Percentiles rank a stretch among this genome's conserved stretches.
Conservation (phyloP, 1,140 invertebrate genomes). For the Fragariocoptes setiger region DNA sequence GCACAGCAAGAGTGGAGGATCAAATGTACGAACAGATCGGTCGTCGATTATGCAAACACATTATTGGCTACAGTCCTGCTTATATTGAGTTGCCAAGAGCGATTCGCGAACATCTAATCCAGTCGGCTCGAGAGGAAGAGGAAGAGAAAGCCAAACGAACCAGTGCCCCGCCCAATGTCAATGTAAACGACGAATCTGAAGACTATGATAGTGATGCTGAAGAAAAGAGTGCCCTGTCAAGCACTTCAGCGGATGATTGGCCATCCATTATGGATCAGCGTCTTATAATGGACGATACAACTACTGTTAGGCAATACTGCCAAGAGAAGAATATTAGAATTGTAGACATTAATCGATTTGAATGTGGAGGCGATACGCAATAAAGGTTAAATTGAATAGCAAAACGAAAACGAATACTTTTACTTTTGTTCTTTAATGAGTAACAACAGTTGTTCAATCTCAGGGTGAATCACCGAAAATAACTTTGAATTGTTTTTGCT, state of each 20-base stretch:
- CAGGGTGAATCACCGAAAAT: too few relatives aligned
- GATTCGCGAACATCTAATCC: not conserved
- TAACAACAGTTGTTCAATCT: too few relatives aligned
- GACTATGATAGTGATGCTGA: not conserved
- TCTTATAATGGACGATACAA: not conserved
- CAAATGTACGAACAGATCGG: not conserved
- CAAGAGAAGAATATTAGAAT: not conserved
- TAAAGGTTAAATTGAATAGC: not conserved
- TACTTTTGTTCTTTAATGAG: too few relatives aligned
- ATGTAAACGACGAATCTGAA: too few relatives aligned
- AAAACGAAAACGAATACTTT: too few relatives aligned
- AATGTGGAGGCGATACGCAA: not conserved
- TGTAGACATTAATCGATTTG: not conserved
- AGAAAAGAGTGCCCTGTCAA: not conserved
- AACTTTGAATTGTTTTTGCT: too few relatives aligned
- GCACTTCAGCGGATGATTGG: not conserved
- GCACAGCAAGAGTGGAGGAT: not conserved
- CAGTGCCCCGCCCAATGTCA: too few relatives aligned
- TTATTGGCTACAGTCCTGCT: not conserved
- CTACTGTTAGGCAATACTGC: not conserved
- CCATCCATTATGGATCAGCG: not conserved
- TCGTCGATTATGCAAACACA: not conserved
- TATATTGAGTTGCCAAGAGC: not conserved
- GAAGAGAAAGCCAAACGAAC: too few relatives aligned
- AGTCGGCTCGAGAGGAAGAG: not conserved